These are phyloP conservation scores for Heliconius sara DNA, from an alignment of 2,888 invertebrate genomes.

Conservation along the genomic window DNA sequence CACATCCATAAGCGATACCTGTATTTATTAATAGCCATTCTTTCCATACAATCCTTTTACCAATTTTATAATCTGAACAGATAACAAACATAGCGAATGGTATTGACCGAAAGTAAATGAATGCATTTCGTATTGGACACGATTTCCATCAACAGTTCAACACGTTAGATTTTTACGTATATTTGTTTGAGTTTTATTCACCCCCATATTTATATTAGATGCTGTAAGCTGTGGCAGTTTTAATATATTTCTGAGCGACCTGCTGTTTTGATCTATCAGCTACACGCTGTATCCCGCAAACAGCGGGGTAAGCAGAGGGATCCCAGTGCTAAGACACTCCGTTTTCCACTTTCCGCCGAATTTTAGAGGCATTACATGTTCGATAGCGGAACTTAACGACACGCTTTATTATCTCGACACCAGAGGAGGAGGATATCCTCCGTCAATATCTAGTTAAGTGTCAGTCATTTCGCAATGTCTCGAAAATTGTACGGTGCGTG, in stretches of 20 bases:
- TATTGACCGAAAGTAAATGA: slow-evolving; percentile 25
- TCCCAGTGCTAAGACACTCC: too few relatives aligned
- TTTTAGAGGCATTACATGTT: too few relatives aligned
- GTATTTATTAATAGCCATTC: neutral
- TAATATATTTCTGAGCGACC: neutral
- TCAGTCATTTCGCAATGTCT: too few relatives aligned
- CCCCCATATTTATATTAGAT: neutral
- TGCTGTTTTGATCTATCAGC: too few relatives aligned
- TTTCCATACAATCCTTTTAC: neutral
- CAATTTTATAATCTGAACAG: slow-evolving; percentile 7
- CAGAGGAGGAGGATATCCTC: too few relatives aligned
- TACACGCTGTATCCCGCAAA: too few relatives aligned
- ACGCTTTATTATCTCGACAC: too few relatives aligned
- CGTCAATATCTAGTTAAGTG: too few relatives aligned
- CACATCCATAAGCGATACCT: neutral
- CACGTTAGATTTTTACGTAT: slow-evolving; percentile 16
- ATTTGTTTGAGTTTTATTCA: slow-evolving; percentile 15
- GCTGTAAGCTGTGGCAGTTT: neutral
- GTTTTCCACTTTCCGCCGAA: too few relatives aligned
- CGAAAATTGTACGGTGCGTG: too few relatives aligned
- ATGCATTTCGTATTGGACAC: slow-evolving; percentile 26
- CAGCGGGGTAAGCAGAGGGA: too few relatives aligned
- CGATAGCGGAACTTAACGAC: too few relatives aligned
- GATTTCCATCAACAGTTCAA: slow-evolving; percentile 18
- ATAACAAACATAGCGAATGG: slow-evolving; percentile 22